Percentiles rank a stretch among this genome's conserved stretches.
Conservation (phyloP, 2,888 invertebrate genomes). For the Glyphotaelius pellucidus region DNA sequence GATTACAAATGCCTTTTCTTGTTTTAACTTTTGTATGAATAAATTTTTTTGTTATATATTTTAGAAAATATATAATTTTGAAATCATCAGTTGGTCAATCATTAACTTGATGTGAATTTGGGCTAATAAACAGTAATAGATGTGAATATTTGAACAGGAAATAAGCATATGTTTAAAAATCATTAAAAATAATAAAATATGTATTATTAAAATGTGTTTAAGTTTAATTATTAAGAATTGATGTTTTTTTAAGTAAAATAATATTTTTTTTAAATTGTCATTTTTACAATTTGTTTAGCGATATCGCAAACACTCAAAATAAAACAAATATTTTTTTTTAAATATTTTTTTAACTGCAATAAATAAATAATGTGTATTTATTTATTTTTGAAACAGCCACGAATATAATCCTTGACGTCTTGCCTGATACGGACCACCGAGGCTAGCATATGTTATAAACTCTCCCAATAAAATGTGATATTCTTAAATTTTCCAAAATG, state of each 20-base stretch:
- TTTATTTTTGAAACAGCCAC: not conserved
- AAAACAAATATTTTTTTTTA: not conserved
- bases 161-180: not conserved
- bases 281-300: not conserved
- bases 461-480: slow-evolving; percentile 2
- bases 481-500: not conserved
- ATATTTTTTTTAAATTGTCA: not conserved
- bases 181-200: not conserved
- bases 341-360: not conserved
- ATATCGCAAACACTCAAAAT: not conserved
- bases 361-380: not conserved
- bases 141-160: not conserved
- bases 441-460: not conserved
- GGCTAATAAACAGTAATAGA: not conserved
- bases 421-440: not conserved
- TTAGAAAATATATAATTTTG: not conserved
- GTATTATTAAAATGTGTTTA: not conserved
- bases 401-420: not conserved
- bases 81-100: not conserved
- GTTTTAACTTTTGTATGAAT: not conserved
- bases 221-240: not conserved
- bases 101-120: not conserved
- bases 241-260: not conserved
- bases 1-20: not conserved
- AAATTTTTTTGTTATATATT: not conserved